Conservation (phyloP, 64 coral and sea anemone genomes). For the Porites lutea region DNA sequence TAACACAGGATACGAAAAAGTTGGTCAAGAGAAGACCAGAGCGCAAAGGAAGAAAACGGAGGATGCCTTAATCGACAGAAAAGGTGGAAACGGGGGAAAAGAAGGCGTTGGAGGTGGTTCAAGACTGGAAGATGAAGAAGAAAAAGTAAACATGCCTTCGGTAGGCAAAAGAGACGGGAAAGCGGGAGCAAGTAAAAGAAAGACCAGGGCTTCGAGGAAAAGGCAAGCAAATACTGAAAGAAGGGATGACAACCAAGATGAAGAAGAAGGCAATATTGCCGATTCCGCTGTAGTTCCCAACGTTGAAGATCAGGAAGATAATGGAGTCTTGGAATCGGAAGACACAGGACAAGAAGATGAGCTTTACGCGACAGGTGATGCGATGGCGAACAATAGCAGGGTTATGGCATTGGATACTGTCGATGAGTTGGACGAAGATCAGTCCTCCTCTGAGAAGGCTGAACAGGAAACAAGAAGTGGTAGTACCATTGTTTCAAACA, state of each 20-base stretch:
- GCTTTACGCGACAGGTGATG: not conserved
- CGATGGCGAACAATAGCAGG: not conserved
- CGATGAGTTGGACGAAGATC: not conserved
- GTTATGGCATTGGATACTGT: not conserved
- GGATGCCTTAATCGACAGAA: not conserved
- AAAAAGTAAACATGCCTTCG: no score
- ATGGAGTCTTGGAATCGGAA: not conserved
- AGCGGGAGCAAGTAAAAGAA: not conserved
- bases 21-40: not conserved
- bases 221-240: not conserved
- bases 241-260: not conserved
- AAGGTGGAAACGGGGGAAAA: not conserved
- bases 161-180: not conserved
- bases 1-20: no score
- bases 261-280: not conserved
- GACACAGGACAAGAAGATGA: not conserved
- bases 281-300: not conserved
- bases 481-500: slow-evolving; percentile 2
- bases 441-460: not conserved
- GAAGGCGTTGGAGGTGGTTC: not conserved
- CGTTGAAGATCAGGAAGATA: not conserved
- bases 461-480: not conserved
- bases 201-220: not conserved
- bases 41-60: not conserved
- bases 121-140: no score